Evolutionary conservation across 2,888 invertebrate species (phyloP), one percentile per base, ranked within the genome.

Genomic region (Spilarctia lutea): DNA sequence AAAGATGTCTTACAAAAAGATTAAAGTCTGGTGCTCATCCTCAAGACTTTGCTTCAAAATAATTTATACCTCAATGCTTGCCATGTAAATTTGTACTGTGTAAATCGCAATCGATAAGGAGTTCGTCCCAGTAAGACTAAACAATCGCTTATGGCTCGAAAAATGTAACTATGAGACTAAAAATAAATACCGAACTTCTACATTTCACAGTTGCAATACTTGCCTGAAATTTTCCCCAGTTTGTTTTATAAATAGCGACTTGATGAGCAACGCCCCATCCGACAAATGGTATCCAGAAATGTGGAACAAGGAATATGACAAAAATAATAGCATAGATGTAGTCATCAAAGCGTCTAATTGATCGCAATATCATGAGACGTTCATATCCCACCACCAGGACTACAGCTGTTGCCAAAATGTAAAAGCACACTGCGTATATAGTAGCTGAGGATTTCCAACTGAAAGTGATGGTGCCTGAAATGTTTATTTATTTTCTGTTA

Each of bases 191-290:
- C n/a, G n/a, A 60, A 11, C 4, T n/a, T 27, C 27, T 60, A 60
- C 27, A 27, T 27, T n/a, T 60, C 13, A 27, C 27, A 60, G 7
- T 27, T 16, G 35, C 6, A 18, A 56, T 69, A 24, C 24, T 94
- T 86, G 97, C 96, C 93, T 97, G 97, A 91, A 97, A 97, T 80
- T 95, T 96, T 33, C 96, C 97, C 97, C 97, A 97, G 79, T 96
- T 96, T 68, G 97, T 97, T 91, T 97, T 97, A 88, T 97, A 97
- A 81, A 96, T 96, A 75, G 97, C 97, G 10, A 97, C 97, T 89
- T 97, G 96, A 66, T 95, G 94, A 0, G 97, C 97, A 39, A 97
- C 97, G 0, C 97, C 97, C 97, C 97, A 97, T 0, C 97, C 97
- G 24, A 97, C 97, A 84, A 96, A 97, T 0, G 97, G 97, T 67